Percentiles rank a stretch among this genome's conserved stretches.
Evolutionary conservation across 2,797 vertebrate genomes (phyloP).

Genomic region (Limnodromus scolopaceus): DNA sequence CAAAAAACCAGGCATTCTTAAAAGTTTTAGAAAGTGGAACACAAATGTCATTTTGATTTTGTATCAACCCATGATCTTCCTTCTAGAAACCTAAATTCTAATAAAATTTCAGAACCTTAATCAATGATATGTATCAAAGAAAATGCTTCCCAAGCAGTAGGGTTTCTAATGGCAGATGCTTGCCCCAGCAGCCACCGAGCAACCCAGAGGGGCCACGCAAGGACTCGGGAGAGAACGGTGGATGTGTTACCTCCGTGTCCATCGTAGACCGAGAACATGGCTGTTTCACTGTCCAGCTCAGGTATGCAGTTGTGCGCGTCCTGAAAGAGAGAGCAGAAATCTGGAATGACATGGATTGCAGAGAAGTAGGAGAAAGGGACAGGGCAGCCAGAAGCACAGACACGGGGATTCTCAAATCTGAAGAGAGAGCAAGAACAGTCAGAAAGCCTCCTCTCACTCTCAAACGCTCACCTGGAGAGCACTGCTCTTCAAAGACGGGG

Average conservation of each 20-base stretch:
- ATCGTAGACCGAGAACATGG: conserved; percentile 98
- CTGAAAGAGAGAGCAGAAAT: conserved; percentile 76
- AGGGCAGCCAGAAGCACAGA: background rate
- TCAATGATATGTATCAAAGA: background rate
- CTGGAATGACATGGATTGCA: background rate
- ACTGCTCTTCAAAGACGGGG: too few relatives aligned
- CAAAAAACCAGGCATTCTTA: background rate
- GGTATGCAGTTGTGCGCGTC: conserved; percentile 98
- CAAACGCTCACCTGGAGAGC: background rate
- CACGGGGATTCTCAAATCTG: background rate
- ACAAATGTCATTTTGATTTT: background rate
- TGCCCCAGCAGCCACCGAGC: background rate
- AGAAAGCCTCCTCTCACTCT: background rate
- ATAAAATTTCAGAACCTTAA: background rate
- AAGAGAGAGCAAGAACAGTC: background rate
- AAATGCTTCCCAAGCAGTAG: background rate
- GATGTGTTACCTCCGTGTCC: conserved; percentile 91
- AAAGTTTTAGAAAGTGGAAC: background rate
- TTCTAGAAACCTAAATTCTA: background rate
- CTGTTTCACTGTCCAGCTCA: conserved; percentile 92
- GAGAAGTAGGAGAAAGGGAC: background rate
- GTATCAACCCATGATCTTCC: background rate
- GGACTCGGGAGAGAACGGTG: background rate
- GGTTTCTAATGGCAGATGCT: background rate
- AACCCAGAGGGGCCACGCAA: background rate